Conservation (phyloP, 2,888 invertebrate genomes). For the Andrena flavipes region DNA sequence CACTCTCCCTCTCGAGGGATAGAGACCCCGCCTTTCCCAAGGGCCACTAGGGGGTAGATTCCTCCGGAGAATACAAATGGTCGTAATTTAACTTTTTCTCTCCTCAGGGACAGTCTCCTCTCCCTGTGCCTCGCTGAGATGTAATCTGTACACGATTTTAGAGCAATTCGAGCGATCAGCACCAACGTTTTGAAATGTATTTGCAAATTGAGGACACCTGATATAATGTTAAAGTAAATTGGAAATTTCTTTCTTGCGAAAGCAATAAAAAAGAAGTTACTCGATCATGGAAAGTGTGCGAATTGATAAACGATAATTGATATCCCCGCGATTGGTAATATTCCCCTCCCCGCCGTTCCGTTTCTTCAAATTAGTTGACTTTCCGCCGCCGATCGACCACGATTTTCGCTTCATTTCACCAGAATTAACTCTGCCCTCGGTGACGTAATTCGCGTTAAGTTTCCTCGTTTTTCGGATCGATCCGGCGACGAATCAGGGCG, state of each 20-base stretch:
- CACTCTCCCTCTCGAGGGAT: slow-evolving; percentile 60
- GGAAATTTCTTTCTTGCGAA: too few species aligned
- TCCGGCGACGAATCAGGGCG: slow-evolving; percentile 81
- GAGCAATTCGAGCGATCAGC: background rate
- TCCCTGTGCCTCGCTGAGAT: background rate
- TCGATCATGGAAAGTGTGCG: background rate
- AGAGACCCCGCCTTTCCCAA: slow-evolving; percentile 53
- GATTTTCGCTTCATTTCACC: slow-evolving; percentile 29
- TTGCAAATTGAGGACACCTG: too few species aligned
- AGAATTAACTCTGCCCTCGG: slow-evolving; percentile 51
- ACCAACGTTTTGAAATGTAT: background rate
- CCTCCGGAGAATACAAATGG: slow-evolving; percentile 63
- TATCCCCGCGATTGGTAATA: background rate
- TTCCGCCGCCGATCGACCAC: background rate
- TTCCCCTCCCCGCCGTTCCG: background rate
- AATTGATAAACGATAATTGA: background rate
- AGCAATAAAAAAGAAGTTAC: background rate
- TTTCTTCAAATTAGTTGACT: slow-evolving; percentile 26
- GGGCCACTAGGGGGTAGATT: slow-evolving; percentile 38
- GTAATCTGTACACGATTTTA: slow-evolving; percentile 25
- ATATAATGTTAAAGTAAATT: too few species aligned
- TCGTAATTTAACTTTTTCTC: slow-evolving; percentile 53
- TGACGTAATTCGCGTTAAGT: slow-evolving; percentile 75
- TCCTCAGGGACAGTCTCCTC: background rate
- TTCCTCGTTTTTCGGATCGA: slow-evolving; percentile 79